These are phyloP conservation scores for Acronicta leporina DNA, from an alignment of 2,888 invertebrate species.

Conservation along the genomic window DNA sequence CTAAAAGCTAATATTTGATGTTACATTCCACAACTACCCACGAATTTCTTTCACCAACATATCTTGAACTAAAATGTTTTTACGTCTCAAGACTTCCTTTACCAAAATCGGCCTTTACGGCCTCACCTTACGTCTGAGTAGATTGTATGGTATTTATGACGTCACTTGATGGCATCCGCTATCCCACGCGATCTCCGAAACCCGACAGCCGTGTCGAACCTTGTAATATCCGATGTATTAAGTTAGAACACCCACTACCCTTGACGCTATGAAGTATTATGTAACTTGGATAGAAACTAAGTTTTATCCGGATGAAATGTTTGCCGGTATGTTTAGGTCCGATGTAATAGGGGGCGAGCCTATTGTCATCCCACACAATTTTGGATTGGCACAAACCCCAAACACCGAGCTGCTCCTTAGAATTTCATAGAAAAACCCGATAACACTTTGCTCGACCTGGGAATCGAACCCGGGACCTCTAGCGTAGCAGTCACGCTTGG, in stretches of 20 bases:
- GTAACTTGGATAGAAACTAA: neutral
- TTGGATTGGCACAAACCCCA: too few species aligned
- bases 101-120: slow-evolving; percentile 49
- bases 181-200: slow-evolving; percentile 47
- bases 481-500: too few species aligned
- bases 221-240: slow-evolving; percentile 53
- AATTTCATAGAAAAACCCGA: too few species aligned
- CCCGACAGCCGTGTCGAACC: slow-evolving; percentile 34
- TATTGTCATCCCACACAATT: too few species aligned
- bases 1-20: slow-evolving; percentile 12
- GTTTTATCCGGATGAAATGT: neutral
- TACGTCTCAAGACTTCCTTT: slow-evolving; percentile 38
- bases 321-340: too few species aligned
- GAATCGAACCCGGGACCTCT: too few species aligned
- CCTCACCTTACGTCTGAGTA: slow-evolving; percentile 46
- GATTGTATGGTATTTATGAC: slow-evolving; percentile 47
- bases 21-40: slow-evolving; percentile 10
- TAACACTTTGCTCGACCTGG: too few species aligned
- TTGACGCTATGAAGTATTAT: slow-evolving; percentile 16
- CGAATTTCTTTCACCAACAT: slow-evolving; percentile 29
- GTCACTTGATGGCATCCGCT: slow-evolving; percentile 47
- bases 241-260: slow-evolving; percentile 5
- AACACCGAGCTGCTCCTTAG: too few species aligned
- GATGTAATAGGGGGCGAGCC: too few species aligned
- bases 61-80: slow-evolving; percentile 16